Evolutionary conservation across 2,113 vertebrate genomes (phyloP), one percentile per base, ranked within the genome.

Genomic region (Microcebus jonahi): DNA sequence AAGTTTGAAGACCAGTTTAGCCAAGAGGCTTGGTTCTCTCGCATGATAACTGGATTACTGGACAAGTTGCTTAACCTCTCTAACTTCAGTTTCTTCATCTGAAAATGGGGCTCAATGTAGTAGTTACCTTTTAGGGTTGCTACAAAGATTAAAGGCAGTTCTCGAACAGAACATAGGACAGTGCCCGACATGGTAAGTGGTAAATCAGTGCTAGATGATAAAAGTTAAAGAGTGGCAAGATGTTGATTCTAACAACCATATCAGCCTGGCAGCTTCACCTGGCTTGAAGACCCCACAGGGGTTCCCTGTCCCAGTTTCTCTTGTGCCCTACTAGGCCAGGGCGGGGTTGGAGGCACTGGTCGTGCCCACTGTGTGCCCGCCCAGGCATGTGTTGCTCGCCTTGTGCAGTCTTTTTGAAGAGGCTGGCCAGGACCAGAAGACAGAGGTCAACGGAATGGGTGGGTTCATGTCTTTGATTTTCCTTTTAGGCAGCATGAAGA

Each of bases 401-500:
- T 63, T 15, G 39, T 53, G 8, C 68, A 27, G 61, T 90, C n/a
- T 42, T 67, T 88, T 71, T 63, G 34, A 67, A 81, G 50, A 94
- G n/a, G 21, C 57, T 20, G 67, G 42, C 76, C 67, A 36, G 77
- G 80, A 12, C 67, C 20, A 17, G 76, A 27, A 89, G 27, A 76
- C 13, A 29, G 70, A 53, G 36, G 45, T 31, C 17, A 25, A 50
- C 39, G 1, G 23, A 63, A 61, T 11, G 5, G 57, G 8, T 31
- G 21, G 67, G 29, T 73, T 95, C 59, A 23, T 31, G 0, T 90
- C 65, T 90, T 27, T 85, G 91, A 53, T 77, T 95, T 96, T 94
- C 71, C 55, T 94, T 94, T 65, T 87, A 95, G 88, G 94, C 82
- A 91, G 87, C 73, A 36, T 34, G 89, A 50, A 76, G 95, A 95